phyloP scores from a whole-genome alignment of 2,113 vertebrate genomes.

The Ifrita kowaldi region DNA sequence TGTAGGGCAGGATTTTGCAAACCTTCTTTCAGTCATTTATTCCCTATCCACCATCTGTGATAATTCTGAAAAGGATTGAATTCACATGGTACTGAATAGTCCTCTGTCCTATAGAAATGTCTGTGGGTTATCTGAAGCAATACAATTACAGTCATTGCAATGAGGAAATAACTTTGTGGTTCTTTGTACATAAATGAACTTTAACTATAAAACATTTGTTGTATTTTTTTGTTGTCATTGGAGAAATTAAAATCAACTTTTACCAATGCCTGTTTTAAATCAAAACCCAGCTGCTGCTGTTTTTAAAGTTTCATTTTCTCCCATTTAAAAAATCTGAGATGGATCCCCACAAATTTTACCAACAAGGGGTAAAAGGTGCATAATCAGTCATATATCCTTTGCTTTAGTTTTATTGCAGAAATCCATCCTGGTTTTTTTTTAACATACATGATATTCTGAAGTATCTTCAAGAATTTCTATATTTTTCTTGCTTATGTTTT shows the following conservation, averaged over 20 bases:
- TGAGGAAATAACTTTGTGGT: slow-evolving; percentile 26
- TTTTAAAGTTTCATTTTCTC: background rate
- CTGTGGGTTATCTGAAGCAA: slow-evolving; percentile 18
- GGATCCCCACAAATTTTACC: background rate
- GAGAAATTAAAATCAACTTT: background rate
- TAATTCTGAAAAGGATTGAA: slow-evolving; percentile 20
- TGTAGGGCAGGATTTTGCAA: background rate
- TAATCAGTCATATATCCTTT: background rate
- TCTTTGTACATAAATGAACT: background rate
- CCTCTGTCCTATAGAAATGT: slow-evolving; percentile 24
- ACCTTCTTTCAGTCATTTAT: slow-evolving; percentile 22
- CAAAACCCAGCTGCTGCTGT: background rate
- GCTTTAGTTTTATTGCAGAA: background rate
- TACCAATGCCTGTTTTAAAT: background rate
- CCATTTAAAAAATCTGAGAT: background rate
- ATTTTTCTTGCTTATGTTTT: background rate
- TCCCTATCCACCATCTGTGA: slow-evolving; percentile 4
- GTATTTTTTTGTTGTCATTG: background rate
- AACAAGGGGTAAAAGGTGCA: background rate
- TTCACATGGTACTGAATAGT: slow-evolving; percentile 41
- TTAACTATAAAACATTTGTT: background rate
- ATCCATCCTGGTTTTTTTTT: background rate
- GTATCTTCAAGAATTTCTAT: background rate
- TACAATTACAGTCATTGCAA: background rate
- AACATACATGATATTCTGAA: background rate